These are phyloP conservation scores for Anticlea derivata DNA, from an alignment of 2,888 invertebrate species.

Conservation along the genomic window DNA sequence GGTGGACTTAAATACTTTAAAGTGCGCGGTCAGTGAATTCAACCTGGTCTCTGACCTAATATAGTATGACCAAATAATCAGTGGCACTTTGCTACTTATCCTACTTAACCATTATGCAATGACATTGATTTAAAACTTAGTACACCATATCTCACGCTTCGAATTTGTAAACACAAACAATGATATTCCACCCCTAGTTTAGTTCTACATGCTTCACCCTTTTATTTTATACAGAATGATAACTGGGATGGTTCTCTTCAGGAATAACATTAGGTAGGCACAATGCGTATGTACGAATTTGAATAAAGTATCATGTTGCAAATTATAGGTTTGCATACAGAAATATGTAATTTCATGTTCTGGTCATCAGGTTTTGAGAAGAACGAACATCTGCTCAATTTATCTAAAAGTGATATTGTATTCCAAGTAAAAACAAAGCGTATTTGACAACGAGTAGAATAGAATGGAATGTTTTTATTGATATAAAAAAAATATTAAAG, in stretches of 20 bases:
- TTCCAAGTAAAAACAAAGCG: neutral
- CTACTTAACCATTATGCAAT: neutral
- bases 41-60: too few species aligned
- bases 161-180: constrained; percentile 2
- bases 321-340: constrained; percentile 15
- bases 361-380: constrained; percentile 8
- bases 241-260: constrained; percentile 1
- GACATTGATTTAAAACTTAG: constrained; percentile 2
- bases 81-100: too few species aligned
- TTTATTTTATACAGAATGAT: constrained; percentile 10
- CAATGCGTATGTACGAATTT: constrained; percentile 2
- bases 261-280: constrained; percentile 9
- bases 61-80: too few species aligned
- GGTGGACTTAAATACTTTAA: too few species aligned
- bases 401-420: too few species aligned
- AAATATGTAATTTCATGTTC: neutral
- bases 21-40: too few species aligned
- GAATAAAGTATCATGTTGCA: constrained; percentile 16
- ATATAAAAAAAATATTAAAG: too few species aligned
- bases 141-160: neutral
- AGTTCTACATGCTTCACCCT: constrained; percentile 2
- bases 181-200: constrained; percentile 14
- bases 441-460: neutral
- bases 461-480: too few species aligned
- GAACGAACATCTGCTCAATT: constrained; percentile 9